Evolutionary conservation across 2,113 vertebrate genomes (phyloP).

Genomic region (Hippocampus barbouri): DNA sequence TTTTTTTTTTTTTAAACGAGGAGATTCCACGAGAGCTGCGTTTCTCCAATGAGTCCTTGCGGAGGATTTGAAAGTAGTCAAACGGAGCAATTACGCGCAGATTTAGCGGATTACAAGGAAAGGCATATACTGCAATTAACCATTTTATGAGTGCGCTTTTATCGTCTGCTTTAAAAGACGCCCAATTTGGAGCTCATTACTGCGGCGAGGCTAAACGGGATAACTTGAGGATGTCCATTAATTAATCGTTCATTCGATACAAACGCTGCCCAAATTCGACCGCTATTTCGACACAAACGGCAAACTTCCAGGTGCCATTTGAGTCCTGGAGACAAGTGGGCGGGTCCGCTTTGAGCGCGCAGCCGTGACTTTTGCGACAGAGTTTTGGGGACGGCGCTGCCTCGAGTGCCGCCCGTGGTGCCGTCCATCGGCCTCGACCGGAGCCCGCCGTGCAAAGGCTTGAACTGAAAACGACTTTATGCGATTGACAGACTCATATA

Average conservation of each 20-base stretch:
- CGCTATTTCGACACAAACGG: not conserved
- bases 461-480: too few species aligned
- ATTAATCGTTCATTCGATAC: slow-evolving; percentile 14
- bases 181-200: slow-evolving; percentile 39
- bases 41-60: not conserved
- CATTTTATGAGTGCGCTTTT: slow-evolving; percentile 28
- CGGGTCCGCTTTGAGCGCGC: not conserved
- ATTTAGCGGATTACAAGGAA: slow-evolving; percentile 31
- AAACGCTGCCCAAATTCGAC: slow-evolving; percentile 7
- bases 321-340: not conserved
- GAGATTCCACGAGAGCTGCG: not conserved
- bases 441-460: too few species aligned
- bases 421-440: too few species aligned
- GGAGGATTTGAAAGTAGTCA: not conserved
- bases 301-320: not conserved
- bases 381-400: not conserved
- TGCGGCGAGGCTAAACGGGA: slow-evolving; percentile 13
- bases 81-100: slow-evolving; percentile 16
- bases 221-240: slow-evolving; percentile 16
- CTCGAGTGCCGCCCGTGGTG: too few species aligned
- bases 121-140: slow-evolving; percentile 27
- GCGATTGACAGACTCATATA: too few species aligned
- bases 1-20: not conserved
- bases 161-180: slow-evolving; percentile 36
- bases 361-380: not conserved